These are phyloP conservation scores for Piscicola geometra DNA, from an alignment of 2,888 invertebrate species.

Conservation along the genomic window DNA sequence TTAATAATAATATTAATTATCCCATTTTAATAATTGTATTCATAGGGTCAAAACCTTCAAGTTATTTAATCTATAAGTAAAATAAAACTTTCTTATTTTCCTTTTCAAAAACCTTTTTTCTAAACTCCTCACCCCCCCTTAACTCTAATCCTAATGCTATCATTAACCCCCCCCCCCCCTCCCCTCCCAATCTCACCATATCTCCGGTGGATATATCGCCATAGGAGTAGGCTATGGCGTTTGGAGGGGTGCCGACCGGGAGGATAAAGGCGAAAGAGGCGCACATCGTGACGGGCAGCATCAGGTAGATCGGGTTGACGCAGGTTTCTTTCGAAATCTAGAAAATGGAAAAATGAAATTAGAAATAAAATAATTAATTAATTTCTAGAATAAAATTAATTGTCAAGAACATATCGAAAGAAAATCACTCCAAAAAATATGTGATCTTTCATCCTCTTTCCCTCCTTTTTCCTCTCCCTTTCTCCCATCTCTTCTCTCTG, in stretches of 20 bases:
- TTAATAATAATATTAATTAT: too few relatives aligned
- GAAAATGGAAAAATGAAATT: too few relatives aligned
- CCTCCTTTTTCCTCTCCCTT: too few relatives aligned
- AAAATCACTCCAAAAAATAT: too few relatives aligned
- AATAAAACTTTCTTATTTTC: background rate
- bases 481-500: too few relatives aligned
- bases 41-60: background rate
- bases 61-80: background rate
- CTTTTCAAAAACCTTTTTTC: background rate
- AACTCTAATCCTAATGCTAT: background rate
- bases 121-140: background rate
- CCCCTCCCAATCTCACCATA: slow-evolving; percentile 31
- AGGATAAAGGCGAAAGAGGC: slow-evolving; percentile 37
- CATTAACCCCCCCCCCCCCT: background rate
- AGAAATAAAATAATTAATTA: background rate
- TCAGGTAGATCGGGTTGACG: slow-evolving; percentile 37
- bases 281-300: slow-evolving; percentile 36
- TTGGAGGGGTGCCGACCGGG: slow-evolving; percentile 36
- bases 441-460: too few relatives aligned
- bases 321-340: slow-evolving; percentile 22
- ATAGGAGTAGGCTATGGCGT: slow-evolving; percentile 37
- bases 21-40: background rate
- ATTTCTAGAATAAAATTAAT: too few relatives aligned
- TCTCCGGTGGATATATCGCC: slow-evolving; percentile 34
- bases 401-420: too few relatives aligned